Conservation (phyloP, 2,888 invertebrate species). For the Lycia hirtaria region DNA sequence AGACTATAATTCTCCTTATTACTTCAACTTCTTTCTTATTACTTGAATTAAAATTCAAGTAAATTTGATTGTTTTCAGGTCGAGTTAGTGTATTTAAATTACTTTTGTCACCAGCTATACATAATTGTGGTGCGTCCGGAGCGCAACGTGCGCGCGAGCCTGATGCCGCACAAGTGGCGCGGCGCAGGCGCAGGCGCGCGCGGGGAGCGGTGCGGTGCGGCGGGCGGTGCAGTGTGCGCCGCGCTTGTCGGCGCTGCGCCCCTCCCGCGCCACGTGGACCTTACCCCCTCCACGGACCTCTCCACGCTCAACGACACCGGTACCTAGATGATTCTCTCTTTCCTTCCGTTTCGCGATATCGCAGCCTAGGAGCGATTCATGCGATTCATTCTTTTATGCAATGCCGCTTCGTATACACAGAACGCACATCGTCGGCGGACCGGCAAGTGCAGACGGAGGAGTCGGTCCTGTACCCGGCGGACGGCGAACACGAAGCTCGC, state of each 20-base stretch:
- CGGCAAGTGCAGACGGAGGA: conserved; percentile 74
- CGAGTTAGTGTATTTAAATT: too few relatives aligned
- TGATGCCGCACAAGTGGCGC: conserved; percentile 68
- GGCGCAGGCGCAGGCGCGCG: conserved; percentile 44
- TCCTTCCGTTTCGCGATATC: too few relatives aligned
- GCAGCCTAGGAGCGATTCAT: too few relatives aligned
- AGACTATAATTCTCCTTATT: too few relatives aligned
- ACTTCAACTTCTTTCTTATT: too few relatives aligned
- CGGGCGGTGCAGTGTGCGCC: conserved; percentile 66
- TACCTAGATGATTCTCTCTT: too few relatives aligned
- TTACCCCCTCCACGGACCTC: conserved; percentile 66
- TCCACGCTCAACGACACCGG: conserved; percentile 65
- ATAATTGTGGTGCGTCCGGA: conserved; percentile 72
- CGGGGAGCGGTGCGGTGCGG: conserved; percentile 51
- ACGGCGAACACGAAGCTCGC: conserved; percentile 38
- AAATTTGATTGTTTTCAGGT: too few relatives aligned
- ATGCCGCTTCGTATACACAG: conserved; percentile 41
- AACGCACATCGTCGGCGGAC: conserved; percentile 61
- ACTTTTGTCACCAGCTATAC: conserved; percentile 59
- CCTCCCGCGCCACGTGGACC: conserved; percentile 56
- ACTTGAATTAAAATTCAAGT: too few relatives aligned
- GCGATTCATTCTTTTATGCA: too few relatives aligned
- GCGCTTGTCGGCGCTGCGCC: conserved; percentile 57
- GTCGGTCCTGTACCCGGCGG: conserved; percentile 44
- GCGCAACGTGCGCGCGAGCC: conserved; percentile 70